Conservation (phyloP, 2,797 vertebrate genomes). For the Valencia hispanica region DNA sequence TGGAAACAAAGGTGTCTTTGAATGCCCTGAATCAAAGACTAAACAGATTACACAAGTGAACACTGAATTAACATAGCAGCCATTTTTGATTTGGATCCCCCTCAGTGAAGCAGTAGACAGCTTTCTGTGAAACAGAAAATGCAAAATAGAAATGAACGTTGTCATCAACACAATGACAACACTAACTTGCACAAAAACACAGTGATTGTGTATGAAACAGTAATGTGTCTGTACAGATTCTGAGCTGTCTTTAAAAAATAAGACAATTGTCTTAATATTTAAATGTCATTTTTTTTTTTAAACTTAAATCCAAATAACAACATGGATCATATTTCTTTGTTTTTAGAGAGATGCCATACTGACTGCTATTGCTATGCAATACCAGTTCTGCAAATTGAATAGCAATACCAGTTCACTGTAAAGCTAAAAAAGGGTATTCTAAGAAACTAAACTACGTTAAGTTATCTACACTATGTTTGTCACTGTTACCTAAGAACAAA, state of each 20-base stretch:
- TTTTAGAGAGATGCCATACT: constrained; percentile 24
- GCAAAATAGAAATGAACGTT: constrained; percentile 12
- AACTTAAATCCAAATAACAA: neutral
- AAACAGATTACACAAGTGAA: constrained; percentile 59
- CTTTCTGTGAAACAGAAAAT: constrained; percentile 7
- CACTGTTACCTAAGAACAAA: constrained; percentile 7
- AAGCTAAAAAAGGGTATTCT: constrained; percentile 23
- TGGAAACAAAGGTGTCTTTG: constrained; percentile 76
- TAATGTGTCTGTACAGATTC: neutral
- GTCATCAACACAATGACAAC: neutral
- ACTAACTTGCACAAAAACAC: constrained; percentile 2
- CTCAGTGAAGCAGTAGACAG: constrained; percentile 10
- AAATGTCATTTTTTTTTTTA: neutral
- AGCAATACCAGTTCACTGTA: constrained; percentile 35
- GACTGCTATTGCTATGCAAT: too few relatives aligned
- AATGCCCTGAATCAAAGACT: constrained; percentile 73
- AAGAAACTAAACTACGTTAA: constrained; percentile 3
- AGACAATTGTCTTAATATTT: neutral
- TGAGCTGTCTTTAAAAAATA: neutral
- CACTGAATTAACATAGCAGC: constrained; percentile 49
- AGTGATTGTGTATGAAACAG: neutral
- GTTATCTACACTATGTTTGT: constrained; percentile 25
- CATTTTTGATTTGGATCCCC: constrained; percentile 54
- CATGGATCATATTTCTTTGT: constrained; percentile 12
- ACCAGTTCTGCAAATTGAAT: too few relatives aligned